Base-by-base conservation (phyloP, 2,797 vertebrate genomes). In the Ceyx erithaca region DNA sequence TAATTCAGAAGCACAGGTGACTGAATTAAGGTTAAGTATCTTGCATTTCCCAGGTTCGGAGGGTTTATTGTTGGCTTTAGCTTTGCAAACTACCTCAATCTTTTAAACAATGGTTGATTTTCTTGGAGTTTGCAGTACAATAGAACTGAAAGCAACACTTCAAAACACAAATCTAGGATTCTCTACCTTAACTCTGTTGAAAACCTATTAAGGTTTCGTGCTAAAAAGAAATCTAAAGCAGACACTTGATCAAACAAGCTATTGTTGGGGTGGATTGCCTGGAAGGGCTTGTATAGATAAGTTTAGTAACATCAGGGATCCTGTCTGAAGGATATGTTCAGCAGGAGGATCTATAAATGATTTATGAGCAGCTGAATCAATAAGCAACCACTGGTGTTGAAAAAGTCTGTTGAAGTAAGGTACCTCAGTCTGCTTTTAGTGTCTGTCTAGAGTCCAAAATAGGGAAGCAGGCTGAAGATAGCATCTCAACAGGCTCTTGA, bases 361-460 rank as follows among this genome's bases (percentile, higher is more conserved):
- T 96, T 96, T 94, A 96, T 96, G 92, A 96, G 71, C 67, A 89
- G 71, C 83, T 91, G 83, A 95, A 96, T 96, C 95, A 93, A 95
- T 96, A 94, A 95, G 91, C 85, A 96, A 85, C 76, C 83, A 91
- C 45, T 94, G 83, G 91, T 89, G 92, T 43, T 92, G 95, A 96
- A 96, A 96, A 96, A 73, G 77, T 81, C 87, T 93, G 95, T 91
- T 96, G 93, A 97, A 95, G 81, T 64, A 55, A 92, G 87, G 85
- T 81, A 91, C 89, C 81, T 71, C 55, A 69, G 64, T 26, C 87
- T 86, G 70, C 59, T 83, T 91, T 89, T 55, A 30, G 45, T 25
- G 25, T 41, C 89, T 92, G 85, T 77, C 90, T 89, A 52, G 70
- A 91, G 94, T 82, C 94, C 92, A 89, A 93, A 92, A 86, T 72